Evolutionary conservation across 2,888 invertebrate genomes (phyloP), one percentile per base, ranked within the genome.

Genomic region (Euspilapteryx auroguttella): DNA sequence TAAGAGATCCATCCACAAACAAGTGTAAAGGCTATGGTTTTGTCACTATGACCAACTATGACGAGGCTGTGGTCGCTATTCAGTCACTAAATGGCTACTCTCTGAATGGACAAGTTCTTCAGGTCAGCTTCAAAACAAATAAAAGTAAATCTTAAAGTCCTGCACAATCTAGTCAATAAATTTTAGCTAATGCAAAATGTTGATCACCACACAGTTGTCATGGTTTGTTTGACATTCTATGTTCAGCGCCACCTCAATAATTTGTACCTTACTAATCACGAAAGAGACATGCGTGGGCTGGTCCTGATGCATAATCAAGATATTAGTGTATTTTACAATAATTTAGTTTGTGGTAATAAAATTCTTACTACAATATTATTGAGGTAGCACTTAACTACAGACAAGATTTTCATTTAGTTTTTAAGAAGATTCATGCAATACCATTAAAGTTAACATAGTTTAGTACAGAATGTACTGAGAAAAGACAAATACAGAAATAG

Each of bases 1-100:
- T 95, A 58, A 86, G 94, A 53, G 95, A 96, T 80, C 85, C 92
- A 49, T 88, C 92, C 54, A 94, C 94, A 42, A 94, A 94, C 79
- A 96, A 96, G 73, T 96, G 96, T 80, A 96, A 95, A 80, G 97
- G 97, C 38, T 97, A 95, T 71, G 97, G 95, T 44, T 96, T 96
- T 69, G 95, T 97, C 44, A 95, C 95, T 40, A 97, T 97, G 96
- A 94, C 94, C 59, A 94, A 95, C 73, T 96, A 97, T 61, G 95
- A 96, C 54, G 96, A 97, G 73, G 94, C 96, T 34, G 87, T 94
- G 38, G 90, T 94, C 49, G 96, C 97, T 45, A 96, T 96, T 56
- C 93, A 94, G 75, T 93, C 93, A 40, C 81, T 97, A 55, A 96
- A 97, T 71, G 96, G 96, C 51, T 95, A 94, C 77, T 91, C 93